Conservation (phyloP, 2,797 vertebrate species). For the Acanthiza pusilla region DNA sequence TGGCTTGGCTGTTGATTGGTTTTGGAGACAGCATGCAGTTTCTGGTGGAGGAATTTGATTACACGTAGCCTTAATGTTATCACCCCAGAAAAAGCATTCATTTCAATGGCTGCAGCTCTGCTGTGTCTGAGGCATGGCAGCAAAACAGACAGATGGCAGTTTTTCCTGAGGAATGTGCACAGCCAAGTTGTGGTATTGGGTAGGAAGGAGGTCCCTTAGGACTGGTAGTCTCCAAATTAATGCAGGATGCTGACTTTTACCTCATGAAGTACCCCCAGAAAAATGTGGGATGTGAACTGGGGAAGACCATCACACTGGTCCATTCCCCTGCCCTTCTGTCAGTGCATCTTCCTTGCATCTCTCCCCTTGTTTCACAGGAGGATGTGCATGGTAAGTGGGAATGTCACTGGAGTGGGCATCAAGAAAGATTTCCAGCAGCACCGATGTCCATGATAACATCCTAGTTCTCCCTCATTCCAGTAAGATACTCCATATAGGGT, state of each 20-base stretch:
- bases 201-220: background rate
- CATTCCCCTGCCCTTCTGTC: background rate
- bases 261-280: background rate
- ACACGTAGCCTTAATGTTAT: background rate
- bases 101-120: background rate
- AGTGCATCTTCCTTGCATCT: background rate
- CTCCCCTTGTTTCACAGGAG: background rate
- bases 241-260: background rate
- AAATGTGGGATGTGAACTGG: background rate
- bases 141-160: background rate
- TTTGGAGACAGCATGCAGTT: background rate
- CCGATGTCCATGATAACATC: accelerated
- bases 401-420: background rate
- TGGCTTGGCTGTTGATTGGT: background rate
- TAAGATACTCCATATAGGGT: accelerated
- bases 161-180: background rate
- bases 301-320: background rate
- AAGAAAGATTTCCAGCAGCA: background rate
- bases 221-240: background rate
- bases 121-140: background rate
- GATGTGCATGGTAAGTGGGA: accelerated
- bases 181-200: background rate
- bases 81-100: background rate
- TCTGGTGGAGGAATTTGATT: background rate
- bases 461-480: background rate